Evolutionary conservation across 2,797 vertebrate genomes (phyloP).

Genomic region (Falco biarmicus): DNA sequence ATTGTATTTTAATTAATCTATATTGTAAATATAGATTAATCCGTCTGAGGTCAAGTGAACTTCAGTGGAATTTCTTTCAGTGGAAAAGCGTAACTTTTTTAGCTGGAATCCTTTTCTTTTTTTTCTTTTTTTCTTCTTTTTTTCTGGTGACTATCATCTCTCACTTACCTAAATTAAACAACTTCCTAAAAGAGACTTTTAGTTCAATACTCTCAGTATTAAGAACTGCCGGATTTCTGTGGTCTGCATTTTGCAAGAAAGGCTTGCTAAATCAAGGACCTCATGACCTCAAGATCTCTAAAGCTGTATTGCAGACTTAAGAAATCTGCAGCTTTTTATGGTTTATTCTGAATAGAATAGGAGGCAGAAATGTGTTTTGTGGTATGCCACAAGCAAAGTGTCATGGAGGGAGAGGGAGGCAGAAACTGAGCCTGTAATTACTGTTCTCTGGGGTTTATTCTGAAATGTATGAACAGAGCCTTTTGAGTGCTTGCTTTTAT

Average conservation of each 20-base stretch:
- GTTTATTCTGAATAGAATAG: not conserved
- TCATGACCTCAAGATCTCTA: not conserved
- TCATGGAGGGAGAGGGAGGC: not conserved
- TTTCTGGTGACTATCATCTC: not conserved
- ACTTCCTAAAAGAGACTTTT: not conserved
- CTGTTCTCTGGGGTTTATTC: not conserved
- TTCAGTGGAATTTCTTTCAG: not conserved
- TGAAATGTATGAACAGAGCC: not conserved
- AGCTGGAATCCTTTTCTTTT: not conserved
- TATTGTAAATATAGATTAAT: not conserved
- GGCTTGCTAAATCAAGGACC: not conserved
- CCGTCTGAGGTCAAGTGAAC: not conserved
- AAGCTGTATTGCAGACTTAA: not conserved
- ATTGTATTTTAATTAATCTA: too few species aligned
- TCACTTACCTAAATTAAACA: not conserved
- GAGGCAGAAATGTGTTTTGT: slow-evolving; percentile 11
- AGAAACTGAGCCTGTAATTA: not conserved
- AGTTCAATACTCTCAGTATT: not conserved
- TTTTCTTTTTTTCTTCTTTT: not conserved
- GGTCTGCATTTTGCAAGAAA: slow-evolving; percentile 1
- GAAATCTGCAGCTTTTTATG: slow-evolving; percentile 7
- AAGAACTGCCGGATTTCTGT: not conserved
- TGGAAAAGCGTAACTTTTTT: not conserved
- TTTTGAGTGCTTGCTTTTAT: not conserved
- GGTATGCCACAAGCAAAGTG: not conserved